Evolutionary conservation across 2,797 vertebrate genomes (phyloP).

Genomic region (Acanthurus leucopareius): DNA sequence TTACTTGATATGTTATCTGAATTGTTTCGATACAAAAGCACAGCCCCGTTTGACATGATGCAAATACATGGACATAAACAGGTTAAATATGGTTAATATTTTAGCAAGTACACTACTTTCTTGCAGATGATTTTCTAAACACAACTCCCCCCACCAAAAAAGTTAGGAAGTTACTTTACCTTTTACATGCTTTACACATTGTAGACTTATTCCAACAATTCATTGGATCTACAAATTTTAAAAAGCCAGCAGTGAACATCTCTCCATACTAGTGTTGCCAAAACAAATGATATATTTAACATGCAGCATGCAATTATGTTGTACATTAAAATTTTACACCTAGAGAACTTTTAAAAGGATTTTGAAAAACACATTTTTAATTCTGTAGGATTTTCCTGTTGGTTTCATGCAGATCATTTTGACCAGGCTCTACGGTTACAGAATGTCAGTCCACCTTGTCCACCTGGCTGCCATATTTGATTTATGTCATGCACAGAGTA

Average conservation of each 20-base stretch:
- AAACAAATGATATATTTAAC: not conserved
- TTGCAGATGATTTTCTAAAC: not conserved
- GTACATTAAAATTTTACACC: not conserved
- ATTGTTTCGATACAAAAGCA: not conserved
- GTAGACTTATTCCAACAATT: too few relatives aligned
- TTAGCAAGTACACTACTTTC: not conserved
- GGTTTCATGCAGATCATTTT: slow-evolving; percentile 51
- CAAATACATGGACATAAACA: not conserved
- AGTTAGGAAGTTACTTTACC: too few relatives aligned
- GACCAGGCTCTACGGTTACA: slow-evolving; percentile 16
- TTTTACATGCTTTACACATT: too few relatives aligned
- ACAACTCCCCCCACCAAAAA: not conserved
- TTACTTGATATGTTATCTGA: not conserved
- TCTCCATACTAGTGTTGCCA: not conserved
- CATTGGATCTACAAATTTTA: too few relatives aligned
- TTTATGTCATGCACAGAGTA: slow-evolving; percentile 11
- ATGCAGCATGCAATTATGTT: not conserved
- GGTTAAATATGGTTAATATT: not conserved
- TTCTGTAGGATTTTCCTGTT: slow-evolving; percentile 35
- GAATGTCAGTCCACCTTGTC: slow-evolving; percentile 18
- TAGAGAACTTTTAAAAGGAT: not conserved
- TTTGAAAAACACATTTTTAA: not conserved
- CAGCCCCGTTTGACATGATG: not conserved
- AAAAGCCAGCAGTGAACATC: not conserved
- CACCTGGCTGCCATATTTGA: slow-evolving; percentile 40